phyloP scores from a whole-genome alignment of 2,113 vertebrate genomes.

The Anguilla japonica region DNA sequence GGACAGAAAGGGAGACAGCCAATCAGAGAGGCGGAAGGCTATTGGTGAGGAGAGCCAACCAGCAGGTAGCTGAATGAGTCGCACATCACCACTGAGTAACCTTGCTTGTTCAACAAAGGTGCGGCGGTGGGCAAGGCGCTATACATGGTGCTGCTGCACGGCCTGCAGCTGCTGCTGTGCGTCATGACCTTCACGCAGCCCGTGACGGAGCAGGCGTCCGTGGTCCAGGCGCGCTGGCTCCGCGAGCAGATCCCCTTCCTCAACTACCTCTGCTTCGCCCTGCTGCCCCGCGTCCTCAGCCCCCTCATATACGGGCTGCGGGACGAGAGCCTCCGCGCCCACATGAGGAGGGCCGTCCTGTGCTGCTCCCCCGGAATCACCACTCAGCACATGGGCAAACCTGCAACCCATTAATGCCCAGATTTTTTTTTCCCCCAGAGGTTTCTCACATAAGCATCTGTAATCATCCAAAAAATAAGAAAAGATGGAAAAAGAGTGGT shows the following conservation, averaged over 20 bases:
- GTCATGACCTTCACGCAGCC: conserved; percentile 61
- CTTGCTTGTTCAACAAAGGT: too few relatives aligned
- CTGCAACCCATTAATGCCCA: too few relatives aligned
- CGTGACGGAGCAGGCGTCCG: conserved; percentile 50
- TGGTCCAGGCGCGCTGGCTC: conserved; percentile 30
- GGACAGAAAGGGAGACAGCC: too few relatives aligned
- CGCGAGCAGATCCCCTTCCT: conserved; percentile 54
- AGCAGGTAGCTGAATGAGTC: neutral
- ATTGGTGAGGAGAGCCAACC: neutral
- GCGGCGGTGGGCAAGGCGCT: conserved; percentile 59
- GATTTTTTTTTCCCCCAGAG: too few relatives aligned
- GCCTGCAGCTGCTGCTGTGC: conserved; percentile 67
- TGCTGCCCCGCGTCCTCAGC: conserved; percentile 68
- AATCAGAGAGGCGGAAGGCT: neutral
- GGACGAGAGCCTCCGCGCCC: conserved; percentile 56
- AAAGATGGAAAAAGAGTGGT: too few relatives aligned
- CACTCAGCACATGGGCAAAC: neutral
- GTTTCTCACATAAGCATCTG: too few relatives aligned
- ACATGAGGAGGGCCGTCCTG: conserved; percentile 46
- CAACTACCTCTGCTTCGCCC: conserved; percentile 62
- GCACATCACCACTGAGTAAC: conserved; percentile 39
- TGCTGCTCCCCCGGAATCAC: conserved; percentile 37
- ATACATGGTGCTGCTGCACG: conserved; percentile 69
- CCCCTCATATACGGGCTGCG: conserved; percentile 70
- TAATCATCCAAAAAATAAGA: too few relatives aligned